Percentiles rank a stretch among this genome's conserved stretches.
Evolutionary conservation across 2,888 invertebrate genomes (phyloP).

Genomic region (Rapana venosa): DNA sequence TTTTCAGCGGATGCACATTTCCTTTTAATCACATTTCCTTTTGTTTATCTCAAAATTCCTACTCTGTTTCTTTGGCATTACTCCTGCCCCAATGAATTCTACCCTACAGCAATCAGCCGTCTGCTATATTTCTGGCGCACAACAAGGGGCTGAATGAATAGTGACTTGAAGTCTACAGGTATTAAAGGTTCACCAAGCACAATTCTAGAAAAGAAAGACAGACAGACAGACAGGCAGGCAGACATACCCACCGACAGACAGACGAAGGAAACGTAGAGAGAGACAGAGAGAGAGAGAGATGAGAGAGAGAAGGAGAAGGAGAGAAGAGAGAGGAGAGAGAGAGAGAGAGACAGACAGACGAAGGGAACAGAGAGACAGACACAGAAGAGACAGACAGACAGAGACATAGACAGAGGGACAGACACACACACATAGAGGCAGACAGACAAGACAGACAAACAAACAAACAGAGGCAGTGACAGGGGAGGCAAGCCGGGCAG

Average conservation of each 20-base stretch:
- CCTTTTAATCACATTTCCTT: too few species aligned
- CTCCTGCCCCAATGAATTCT: too few species aligned
- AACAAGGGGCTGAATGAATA: too few species aligned
- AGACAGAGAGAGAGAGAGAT: background rate
- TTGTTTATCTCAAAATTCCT: too few species aligned
- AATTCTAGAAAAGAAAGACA: background rate
- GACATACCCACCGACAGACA: background rate
- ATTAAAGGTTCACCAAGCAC: too few species aligned
- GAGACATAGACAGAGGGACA: background rate
- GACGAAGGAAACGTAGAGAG: background rate
- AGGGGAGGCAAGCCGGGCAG: background rate
- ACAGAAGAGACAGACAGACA: background rate
- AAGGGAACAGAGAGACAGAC: background rate
- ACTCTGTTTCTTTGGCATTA: too few species aligned
- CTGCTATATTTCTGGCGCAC: too few species aligned
- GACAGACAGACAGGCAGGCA: too few species aligned
- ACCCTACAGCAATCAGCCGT: too few species aligned
- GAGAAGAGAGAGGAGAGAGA: background rate
- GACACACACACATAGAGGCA: background rate
- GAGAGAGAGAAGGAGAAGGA: background rate
- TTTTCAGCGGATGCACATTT: too few species aligned
- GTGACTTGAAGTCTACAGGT: too few species aligned
- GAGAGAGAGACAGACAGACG: slow-evolving; percentile 8
- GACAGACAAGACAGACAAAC: background rate
- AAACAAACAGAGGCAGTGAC: background rate